Evolutionary conservation across 2,888 invertebrate species (phyloP), one percentile per base, ranked within the genome.

Genomic region (Encarsia formosa): DNA sequence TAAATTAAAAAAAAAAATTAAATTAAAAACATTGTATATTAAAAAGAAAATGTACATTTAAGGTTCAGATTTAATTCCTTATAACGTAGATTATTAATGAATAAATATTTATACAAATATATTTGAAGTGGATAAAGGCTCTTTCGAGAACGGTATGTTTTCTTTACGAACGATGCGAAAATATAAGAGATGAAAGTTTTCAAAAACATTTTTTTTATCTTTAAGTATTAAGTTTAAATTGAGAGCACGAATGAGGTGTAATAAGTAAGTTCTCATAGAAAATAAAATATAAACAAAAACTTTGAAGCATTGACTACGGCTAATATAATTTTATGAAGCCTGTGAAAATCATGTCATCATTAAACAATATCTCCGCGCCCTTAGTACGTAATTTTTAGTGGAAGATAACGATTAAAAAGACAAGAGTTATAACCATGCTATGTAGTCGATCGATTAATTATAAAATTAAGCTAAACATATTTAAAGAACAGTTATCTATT

Each of bases 381-480:
- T 54, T 50, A 47, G 47, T n/a, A 29, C 44, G 47, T 54, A 50
- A 47, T 50, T 50, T 47, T 50, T 47, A 40, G 44, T 35, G 47
- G 34, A 54, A 43, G 34, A 37, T 50, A 29, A 35, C 32, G 29
- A 15, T 38, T 26, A 34, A 16, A n/a, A 19, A 42, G 23, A 20
- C 37, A 15, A 16, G 26, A 38, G 23, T 34, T 32, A 11, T 54
- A 49, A 38, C 43, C 19, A 50, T 38, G 34, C 50, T 50, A 47
- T 46, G 38, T 48, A 50, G 45, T 35, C 32, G 20, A 50, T 43
- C 41, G 43, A 54, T 50, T 39, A 46, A 49, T 50, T 44, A 48
- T 48, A 26, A 52, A 55, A 58, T 59, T 61, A 61, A 56, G 57
- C 57, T 59, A 54, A 60, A 58, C 49, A 49, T 57, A 50, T 42